Evolutionary conservation across 1,140 invertebrate species (phyloP).

Genomic region (Formica exsecta): DNA sequence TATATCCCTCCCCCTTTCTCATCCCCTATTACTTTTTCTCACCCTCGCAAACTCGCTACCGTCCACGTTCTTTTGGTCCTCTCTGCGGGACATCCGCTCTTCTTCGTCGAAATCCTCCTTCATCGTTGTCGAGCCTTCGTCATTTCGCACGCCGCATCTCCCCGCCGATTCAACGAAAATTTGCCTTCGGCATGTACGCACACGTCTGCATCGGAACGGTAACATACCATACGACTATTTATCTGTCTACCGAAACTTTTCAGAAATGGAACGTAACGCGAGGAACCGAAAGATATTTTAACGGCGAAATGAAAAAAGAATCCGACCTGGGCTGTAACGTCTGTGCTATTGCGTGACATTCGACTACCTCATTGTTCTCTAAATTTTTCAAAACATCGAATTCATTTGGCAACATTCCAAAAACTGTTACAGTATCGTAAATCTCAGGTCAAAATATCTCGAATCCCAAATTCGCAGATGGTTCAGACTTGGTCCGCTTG

Average conservation of each 20-base stretch:
- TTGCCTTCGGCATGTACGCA: slow-evolving; percentile 54
- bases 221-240: slow-evolving; percentile 61
- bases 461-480: neutral
- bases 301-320: neutral
- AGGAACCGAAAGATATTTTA: neutral
- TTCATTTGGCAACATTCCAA: neutral
- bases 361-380: neutral
- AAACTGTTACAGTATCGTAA: neutral
- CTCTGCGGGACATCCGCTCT: slow-evolving; percentile 56
- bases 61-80: slow-evolving; percentile 65
- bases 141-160: slow-evolving; percentile 21
- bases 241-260: slow-evolving; percentile 75
- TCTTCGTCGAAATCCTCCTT: slow-evolving; percentile 47
- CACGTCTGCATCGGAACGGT: slow-evolving; percentile 71
- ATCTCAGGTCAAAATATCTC: neutral
- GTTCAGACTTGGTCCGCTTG: neutral
- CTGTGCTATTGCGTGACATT: neutral
- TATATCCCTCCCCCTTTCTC: slow-evolving; percentile 40
- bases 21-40: slow-evolving; percentile 36
- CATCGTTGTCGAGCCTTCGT: slow-evolving; percentile 55
- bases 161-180: slow-evolving; percentile 28
- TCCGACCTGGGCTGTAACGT: too few species aligned
- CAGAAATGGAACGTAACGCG: slow-evolving; percentile 61
- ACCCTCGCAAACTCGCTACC: slow-evolving; percentile 31
- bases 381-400: neutral